A percentile compares a stretch with the other conserved stretches of the same genome.
These are phyloP conservation scores for Folsomia manolachei DNA, from an alignment of 2,888 invertebrate genomes.

Conservation along the genomic window DNA sequence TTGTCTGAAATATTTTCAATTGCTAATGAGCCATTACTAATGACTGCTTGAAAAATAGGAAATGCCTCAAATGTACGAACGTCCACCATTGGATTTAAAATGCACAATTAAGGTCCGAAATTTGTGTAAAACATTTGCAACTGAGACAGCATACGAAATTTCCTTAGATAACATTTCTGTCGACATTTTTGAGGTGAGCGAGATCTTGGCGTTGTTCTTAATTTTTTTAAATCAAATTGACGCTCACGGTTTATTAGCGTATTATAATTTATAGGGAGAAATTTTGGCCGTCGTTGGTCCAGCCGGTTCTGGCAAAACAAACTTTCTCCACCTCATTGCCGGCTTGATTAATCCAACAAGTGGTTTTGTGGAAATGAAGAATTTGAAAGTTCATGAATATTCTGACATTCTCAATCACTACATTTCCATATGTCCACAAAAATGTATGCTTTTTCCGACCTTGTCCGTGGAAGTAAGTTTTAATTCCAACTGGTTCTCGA, in stretches of 20 bases:
- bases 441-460: constrained; percentile 24
- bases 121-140: constrained; percentile 23
- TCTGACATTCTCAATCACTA: constrained; percentile 26
- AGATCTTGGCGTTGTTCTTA: no score
- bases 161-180: constrained; percentile 34
- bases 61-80: constrained; percentile 4
- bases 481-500: no score
- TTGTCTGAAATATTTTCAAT: no score
- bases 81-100: background rate
- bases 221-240: background rate
- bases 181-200: constrained; percentile 35
- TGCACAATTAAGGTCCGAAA: constrained; percentile 6
- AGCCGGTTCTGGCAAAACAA: constrained; percentile 34
- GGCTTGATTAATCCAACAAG: constrained; percentile 30
- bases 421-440: constrained; percentile 39
- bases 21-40: no score
- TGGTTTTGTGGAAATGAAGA: constrained; percentile 35
- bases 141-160: constrained; percentile 18
- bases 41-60: no score
- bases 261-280: constrained; percentile 14
- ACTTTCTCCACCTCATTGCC: constrained; percentile 29
- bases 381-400: constrained; percentile 29
- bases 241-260: background rate
- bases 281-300: constrained; percentile 7
- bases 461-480: constrained; percentile 29